phyloP scores from a whole-genome alignment of 2,888 invertebrate genomes.

The Scaptomyza parva region DNA sequence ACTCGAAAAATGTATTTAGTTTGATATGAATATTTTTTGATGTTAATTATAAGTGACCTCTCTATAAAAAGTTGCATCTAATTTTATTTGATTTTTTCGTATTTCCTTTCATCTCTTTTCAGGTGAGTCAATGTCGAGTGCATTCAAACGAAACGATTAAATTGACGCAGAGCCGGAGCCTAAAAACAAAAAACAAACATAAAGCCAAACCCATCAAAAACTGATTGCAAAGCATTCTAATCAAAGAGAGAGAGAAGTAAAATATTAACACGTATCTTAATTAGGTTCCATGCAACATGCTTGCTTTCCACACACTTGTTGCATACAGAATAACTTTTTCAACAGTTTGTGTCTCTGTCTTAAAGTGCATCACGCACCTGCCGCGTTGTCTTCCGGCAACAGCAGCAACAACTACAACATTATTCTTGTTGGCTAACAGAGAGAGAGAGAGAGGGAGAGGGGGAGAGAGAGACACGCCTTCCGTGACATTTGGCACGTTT shows the following conservation, averaged over 20 bases:
- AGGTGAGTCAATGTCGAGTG: constrained; percentile 53
- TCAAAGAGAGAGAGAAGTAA: not conserved
- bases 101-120: constrained; percentile 43
- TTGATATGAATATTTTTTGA: not conserved
- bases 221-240: constrained; percentile 25
- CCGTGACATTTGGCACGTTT: constrained; percentile 48
- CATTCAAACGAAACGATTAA: constrained; percentile 40
- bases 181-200: too few species aligned
- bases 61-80: constrained; percentile 9
- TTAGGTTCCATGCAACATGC: constrained; percentile 42
- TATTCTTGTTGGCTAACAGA: too few species aligned
- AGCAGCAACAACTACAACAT: too few species aligned
- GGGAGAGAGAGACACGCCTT: constrained; percentile 14
- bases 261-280: constrained; percentile 35
- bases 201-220: constrained; percentile 5
- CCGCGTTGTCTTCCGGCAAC: constrained; percentile 25
- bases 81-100: not conserved
- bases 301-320: constrained; percentile 53
- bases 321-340: constrained; percentile 26
- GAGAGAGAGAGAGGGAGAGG: too few species aligned
- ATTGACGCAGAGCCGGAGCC: constrained; percentile 16
- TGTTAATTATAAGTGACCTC: constrained; percentile 2
- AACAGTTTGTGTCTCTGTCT: not conserved
- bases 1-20: not conserved
- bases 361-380: constrained; percentile 44